Conservation (phyloP, 1,140 invertebrate species). For the Spodoptera litura region DNA sequence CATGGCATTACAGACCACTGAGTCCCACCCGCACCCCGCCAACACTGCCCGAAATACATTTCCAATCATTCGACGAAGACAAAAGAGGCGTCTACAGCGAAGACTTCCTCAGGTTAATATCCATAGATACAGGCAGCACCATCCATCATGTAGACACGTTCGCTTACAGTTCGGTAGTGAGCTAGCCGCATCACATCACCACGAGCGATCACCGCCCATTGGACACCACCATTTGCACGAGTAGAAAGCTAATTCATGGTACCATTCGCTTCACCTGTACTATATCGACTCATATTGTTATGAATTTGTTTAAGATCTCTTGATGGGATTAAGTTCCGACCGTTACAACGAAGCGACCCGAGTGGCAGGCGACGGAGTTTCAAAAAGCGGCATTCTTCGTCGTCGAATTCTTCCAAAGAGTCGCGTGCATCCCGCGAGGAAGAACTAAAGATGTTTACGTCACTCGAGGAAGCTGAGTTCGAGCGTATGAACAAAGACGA, state of each 20-base stretch:
- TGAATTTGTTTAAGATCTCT: constrained; percentile 87
- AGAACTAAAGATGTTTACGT: constrained; percentile 87
- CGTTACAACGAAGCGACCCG: constrained; percentile 86
- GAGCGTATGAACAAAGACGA: constrained; percentile 73
- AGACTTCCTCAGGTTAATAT: constrained; percentile 86
- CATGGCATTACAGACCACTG: constrained; percentile 80
- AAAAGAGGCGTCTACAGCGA: constrained; percentile 76
- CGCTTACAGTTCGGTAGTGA: constrained; percentile 65
- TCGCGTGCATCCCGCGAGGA: constrained; percentile 87
- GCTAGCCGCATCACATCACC: constrained; percentile 60
- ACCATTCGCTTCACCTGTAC: constrained; percentile 66
- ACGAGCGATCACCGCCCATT: constrained; percentile 52
- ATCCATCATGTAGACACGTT: constrained; percentile 60
- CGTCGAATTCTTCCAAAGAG: constrained; percentile 86
- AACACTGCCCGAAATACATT: constrained; percentile 82
- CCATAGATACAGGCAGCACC: constrained; percentile 58
- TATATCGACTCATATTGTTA: constrained; percentile 73
- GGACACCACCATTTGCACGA: constrained; percentile 61
- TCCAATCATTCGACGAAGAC: constrained; percentile 82
- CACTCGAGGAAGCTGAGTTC: constrained; percentile 87
- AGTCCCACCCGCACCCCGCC: constrained; percentile 62
- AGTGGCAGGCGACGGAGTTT: constrained; percentile 86
- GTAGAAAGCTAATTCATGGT: constrained; percentile 58
- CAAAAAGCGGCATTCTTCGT: constrained; percentile 86
- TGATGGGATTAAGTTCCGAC: constrained; percentile 87